These are phyloP conservation scores for Potamilus streckersoni DNA, from an alignment of 1,140 invertebrate species.

Conservation along the genomic window DNA sequence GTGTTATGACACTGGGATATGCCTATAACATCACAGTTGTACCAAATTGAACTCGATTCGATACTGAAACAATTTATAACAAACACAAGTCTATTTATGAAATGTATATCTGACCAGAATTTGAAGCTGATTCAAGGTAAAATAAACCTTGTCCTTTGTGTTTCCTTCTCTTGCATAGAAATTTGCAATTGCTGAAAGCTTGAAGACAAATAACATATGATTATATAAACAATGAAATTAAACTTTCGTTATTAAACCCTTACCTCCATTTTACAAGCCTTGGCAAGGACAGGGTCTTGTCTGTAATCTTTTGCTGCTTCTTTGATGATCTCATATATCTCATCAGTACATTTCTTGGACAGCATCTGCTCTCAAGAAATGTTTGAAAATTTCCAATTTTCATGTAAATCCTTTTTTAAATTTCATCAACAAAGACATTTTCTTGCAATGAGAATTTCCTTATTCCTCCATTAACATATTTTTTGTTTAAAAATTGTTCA, in stretches of 20 bases:
- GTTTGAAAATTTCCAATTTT: too few species aligned
- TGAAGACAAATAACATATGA: neutral
- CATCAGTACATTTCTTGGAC: slow-evolving; percentile 81
- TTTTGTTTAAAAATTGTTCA: neutral
- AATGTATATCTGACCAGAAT: neutral
- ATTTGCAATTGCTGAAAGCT: neutral
- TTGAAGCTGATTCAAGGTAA: too few species aligned
- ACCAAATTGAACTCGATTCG: too few species aligned
- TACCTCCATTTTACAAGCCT: slow-evolving; percentile 77
- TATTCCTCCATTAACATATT: neutral
- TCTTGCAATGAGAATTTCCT: slow-evolving; percentile 11
- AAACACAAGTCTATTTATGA: neutral
- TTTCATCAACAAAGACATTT: neutral
- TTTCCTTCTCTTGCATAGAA: neutral
- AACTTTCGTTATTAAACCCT: neutral
- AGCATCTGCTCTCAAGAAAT: slow-evolving; percentile 39
- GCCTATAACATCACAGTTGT: too few species aligned
- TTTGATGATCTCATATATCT: slow-evolving; percentile 84
- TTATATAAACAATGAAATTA: neutral
- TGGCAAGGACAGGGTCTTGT: slow-evolving; percentile 81
- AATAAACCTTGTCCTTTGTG: neutral
- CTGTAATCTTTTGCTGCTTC: slow-evolving; percentile 88
- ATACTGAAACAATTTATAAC: neutral
- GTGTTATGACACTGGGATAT: neutral
- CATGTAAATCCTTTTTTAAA: neutral